Conservation (phyloP, 2,113 vertebrate genomes). For the Megalops atlanticus region DNA sequence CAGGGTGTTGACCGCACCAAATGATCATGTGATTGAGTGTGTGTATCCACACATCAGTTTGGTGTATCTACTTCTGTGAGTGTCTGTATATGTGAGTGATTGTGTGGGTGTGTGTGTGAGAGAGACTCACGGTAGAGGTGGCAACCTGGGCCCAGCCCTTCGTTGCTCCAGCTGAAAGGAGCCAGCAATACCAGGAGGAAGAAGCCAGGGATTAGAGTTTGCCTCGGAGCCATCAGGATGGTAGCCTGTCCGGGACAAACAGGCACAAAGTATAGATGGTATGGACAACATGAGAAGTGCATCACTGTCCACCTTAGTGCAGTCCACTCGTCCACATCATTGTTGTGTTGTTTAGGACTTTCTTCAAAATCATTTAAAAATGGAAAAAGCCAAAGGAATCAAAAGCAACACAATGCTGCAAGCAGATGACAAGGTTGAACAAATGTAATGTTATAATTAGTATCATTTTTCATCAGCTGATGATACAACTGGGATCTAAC, state of each 20-base stretch:
- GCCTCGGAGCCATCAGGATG: slow-evolving; percentile 64
- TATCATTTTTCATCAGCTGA: no score
- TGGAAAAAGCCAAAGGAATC: no score
- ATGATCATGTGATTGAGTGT: background rate
- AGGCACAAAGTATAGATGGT: slow-evolving; percentile 19
- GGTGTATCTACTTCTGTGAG: background rate
- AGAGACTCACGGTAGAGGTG: slow-evolving; percentile 77
- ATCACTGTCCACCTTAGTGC: no score
- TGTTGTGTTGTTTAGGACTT: no score
- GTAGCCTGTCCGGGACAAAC: slow-evolving; percentile 43
- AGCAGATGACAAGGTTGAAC: no score
- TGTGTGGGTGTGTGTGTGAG: background rate
- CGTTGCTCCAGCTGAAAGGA: slow-evolving; percentile 55
- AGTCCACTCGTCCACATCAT: no score
- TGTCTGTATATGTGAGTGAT: slow-evolving; percentile 2
- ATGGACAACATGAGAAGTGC: background rate
- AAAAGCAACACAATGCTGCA: no score
- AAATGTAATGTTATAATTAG: no score
- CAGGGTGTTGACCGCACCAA: no score
- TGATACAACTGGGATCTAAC: no score
- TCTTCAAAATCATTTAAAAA: no score
- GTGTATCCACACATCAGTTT: background rate
- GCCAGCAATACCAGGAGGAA: slow-evolving; percentile 62
- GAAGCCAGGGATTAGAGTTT: slow-evolving; percentile 49
- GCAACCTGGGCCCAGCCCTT: slow-evolving; percentile 72